Conservation (phyloP, 2,888 invertebrate species). For the Augochlorella aurata region DNA sequence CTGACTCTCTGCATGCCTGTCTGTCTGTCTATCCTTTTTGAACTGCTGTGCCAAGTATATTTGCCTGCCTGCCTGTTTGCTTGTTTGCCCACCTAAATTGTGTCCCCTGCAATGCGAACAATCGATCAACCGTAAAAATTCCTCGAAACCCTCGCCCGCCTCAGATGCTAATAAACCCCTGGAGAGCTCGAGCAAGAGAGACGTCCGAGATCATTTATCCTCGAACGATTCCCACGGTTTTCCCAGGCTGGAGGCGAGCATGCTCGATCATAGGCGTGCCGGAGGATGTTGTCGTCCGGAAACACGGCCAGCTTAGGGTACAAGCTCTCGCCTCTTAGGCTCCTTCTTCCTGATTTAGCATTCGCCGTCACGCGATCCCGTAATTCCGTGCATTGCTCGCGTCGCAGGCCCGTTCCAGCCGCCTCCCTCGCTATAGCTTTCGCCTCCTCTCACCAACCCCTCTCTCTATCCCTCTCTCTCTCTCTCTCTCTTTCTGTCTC, state of each 20-base stretch:
- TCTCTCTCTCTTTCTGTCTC: conserved; percentile 41
- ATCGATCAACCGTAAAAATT: background rate
- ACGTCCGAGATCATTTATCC: background rate
- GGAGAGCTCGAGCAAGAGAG: background rate
- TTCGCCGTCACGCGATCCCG: conserved; percentile 49
- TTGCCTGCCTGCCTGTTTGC: conserved; percentile 18
- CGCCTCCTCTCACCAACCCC: conserved; percentile 22
- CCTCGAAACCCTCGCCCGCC: background rate
- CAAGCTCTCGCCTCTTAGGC: conserved; percentile 15
- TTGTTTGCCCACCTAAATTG: background rate
- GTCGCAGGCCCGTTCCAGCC: conserved; percentile 36
- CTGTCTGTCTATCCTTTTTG: background rate
- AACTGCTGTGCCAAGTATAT: too few species aligned
- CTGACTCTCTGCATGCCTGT: background rate
- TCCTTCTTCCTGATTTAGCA: conserved; percentile 43
- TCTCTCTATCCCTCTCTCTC: conserved; percentile 15
- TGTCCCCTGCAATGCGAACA: background rate
- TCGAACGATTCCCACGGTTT: background rate
- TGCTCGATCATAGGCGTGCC: conserved; percentile 14
- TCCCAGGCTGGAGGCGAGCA: background rate
- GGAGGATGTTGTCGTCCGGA: background rate
- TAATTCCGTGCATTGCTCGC: conserved; percentile 47
- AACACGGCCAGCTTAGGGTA: conserved; percentile 5
- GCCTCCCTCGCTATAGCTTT: conserved; percentile 29
- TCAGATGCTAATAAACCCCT: background rate